Evolutionary conservation across 2,888 invertebrate species (phyloP).

Genomic region (Barypeithes pellucidus): DNA sequence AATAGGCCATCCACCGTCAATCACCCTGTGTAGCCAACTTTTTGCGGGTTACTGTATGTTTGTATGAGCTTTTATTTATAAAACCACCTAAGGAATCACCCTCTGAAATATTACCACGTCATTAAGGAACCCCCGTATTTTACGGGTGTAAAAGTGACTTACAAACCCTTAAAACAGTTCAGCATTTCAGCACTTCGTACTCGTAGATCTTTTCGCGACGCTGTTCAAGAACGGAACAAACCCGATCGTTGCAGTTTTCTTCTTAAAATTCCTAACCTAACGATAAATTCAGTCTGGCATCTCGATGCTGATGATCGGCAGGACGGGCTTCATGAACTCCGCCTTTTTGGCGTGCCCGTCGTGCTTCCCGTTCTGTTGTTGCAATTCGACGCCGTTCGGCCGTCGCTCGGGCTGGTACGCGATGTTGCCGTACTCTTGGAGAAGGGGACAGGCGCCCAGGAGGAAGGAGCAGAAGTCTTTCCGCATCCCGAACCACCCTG

Average conservation of each 20-base stretch:
- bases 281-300: constrained; percentile 84
- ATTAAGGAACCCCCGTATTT: no score
- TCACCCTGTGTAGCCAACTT: no score
- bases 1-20: no score
- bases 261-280: constrained; percentile 24
- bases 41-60: no score
- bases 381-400: constrained; percentile 69
- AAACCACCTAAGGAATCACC: no score
- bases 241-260: constrained; percentile 2
- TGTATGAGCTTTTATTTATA: no score
- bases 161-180: no score
- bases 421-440: constrained; percentile 99
- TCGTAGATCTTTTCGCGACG: no score
- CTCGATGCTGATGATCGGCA: constrained; percentile 92
- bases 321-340: constrained; percentile 87
- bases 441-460: constrained; percentile 92
- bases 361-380: constrained; percentile 73
- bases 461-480: constrained; percentile 98
- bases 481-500: constrained; percentile 99
- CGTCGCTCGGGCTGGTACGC: constrained; percentile 85
- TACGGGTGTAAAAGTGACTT: no score
- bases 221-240: no score
- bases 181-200: no score
- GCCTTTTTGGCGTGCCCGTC: constrained; percentile 80
- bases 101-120: no score